phyloP scores from a whole-genome alignment of 2,113 vertebrate species.

The Camelus bactrianus region DNA sequence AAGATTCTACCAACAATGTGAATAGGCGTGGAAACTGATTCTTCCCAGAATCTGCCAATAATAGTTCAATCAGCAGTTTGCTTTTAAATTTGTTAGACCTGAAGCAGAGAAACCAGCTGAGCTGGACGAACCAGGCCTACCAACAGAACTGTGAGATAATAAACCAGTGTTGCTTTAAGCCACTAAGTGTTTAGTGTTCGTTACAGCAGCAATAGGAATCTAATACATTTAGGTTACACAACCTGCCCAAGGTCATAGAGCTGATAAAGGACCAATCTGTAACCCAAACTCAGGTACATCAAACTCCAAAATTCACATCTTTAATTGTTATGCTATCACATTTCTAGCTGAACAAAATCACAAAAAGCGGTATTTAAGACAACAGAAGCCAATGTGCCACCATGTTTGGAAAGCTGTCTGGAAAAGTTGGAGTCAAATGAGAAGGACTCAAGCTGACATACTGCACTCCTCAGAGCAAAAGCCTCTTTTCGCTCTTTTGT shows the following conservation, averaged over 20 bases:
- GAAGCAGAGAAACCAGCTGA: not conserved
- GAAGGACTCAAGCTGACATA: too few species aligned
- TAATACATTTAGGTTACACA: not conserved
- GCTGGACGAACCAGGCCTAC: not conserved
- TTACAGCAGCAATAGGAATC: not conserved
- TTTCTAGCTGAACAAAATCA: not conserved
- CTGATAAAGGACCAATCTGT: not conserved
- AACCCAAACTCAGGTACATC: not conserved
- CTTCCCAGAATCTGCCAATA: not conserved
- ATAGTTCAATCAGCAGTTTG: not conserved
- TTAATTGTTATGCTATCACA: not conserved
- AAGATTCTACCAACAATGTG: not conserved
- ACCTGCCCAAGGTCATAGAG: not conserved
- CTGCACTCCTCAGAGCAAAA: not conserved
- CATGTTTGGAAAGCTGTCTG: too few species aligned
- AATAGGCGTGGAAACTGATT: not conserved
- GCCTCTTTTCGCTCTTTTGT: not conserved
- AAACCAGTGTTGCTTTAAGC: not conserved
- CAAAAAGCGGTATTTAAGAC: not conserved
- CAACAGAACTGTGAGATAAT: not conserved
- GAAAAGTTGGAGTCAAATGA: not conserved
- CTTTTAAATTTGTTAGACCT: not conserved
- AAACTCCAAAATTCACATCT: not conserved
- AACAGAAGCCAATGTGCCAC: not conserved
- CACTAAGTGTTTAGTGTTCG: not conserved